Conservation (phyloP, 2,113 vertebrate species). For the Calidris pugnax region DNA sequence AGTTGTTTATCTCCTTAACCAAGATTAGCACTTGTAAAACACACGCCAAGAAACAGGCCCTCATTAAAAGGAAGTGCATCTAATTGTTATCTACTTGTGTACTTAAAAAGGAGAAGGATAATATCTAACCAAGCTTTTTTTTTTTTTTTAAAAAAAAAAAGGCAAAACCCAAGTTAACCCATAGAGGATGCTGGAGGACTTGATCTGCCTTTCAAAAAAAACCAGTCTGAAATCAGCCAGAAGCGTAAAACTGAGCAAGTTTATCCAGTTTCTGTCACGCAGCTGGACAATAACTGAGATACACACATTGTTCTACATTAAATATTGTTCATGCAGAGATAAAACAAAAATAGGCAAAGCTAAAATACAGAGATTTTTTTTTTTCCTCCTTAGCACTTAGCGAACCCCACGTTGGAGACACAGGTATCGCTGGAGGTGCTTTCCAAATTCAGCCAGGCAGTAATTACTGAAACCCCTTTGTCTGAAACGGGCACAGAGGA, state of each 20-base stretch:
- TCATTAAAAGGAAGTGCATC: neutral
- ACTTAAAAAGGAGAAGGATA: neutral
- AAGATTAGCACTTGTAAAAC: neutral
- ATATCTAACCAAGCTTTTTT: neutral
- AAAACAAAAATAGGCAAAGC: neutral
- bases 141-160: neutral
- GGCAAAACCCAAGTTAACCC: neutral
- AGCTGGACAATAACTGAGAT: neutral
- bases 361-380: neutral
- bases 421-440: neutral
- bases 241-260: neutral
- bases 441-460: neutral
- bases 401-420: neutral
- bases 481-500: neutral
- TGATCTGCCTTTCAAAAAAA: neutral
- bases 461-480: neutral
- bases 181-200: constrained; percentile 17
- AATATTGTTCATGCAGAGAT: neutral
- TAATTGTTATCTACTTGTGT: neutral
- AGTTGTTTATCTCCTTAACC: neutral
- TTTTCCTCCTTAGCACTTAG: neutral
- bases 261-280: neutral
- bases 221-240: neutral
- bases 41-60: neutral
- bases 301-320: neutral